Conservation (phyloP, 2,888 invertebrate genomes). For the Leucophenga montana region DNA sequence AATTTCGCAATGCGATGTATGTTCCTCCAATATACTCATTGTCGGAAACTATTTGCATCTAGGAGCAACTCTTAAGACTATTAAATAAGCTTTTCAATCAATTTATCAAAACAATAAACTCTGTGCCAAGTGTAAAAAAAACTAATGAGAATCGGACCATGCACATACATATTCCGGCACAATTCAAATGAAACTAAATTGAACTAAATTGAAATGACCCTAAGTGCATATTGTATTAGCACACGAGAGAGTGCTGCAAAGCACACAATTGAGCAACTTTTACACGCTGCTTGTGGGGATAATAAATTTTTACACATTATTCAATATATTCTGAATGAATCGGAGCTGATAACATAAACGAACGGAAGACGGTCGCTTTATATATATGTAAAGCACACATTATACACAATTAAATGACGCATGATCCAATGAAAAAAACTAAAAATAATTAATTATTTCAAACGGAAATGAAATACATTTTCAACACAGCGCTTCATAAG, state of each 20-base stretch:
- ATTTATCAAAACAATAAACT: too few relatives aligned
- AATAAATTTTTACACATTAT: constrained; percentile 7
- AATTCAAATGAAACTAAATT: constrained; percentile 65
- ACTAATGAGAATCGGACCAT: constrained; percentile 1
- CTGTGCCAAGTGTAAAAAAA: too few relatives aligned
- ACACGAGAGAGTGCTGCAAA: constrained; percentile 8
- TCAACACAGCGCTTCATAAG: too few relatives aligned
- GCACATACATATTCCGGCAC: constrained; percentile 21
- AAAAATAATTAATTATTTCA: not conserved
- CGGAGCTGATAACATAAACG: not conserved
- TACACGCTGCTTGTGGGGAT: constrained; percentile 38
- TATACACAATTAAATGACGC: not conserved
- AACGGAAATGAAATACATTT: not conserved
- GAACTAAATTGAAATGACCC: constrained; percentile 72
- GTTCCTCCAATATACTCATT: too few relatives aligned
- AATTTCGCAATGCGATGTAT: too few relatives aligned
- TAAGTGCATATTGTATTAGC: constrained; percentile 39
- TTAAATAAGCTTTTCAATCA: too few relatives aligned
- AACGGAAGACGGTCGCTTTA: not conserved
- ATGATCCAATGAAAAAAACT: not conserved
- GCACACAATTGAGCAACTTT: not conserved
- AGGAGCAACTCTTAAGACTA: too few relatives aligned
- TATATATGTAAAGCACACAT: not conserved
- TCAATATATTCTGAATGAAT: not conserved
- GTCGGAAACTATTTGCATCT: too few relatives aligned